Evolutionary conservation across 2,797 vertebrate species (phyloP), one percentile per base, ranked within the genome.

Genomic region (Micropoecilia bifurca): DNA sequence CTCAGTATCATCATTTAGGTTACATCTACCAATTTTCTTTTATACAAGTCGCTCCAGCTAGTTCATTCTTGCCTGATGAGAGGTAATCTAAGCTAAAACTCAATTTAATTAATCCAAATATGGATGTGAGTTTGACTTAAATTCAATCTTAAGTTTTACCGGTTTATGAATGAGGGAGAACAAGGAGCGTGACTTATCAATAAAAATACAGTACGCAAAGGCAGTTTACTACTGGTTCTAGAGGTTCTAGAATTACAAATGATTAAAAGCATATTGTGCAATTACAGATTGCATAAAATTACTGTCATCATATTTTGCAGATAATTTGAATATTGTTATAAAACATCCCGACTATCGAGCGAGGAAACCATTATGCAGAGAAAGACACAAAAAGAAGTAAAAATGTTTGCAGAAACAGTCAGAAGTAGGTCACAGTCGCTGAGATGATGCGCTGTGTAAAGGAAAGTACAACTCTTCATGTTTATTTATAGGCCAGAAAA

Each of bases 401-500:
- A 53, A 39, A 50, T 39, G 20, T 50, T 25, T 25, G 47, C 33
- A 39, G n/a, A 53, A 73, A 33, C 10, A 16, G 10, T 72, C 28
- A 73, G 47, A 73, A 53, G 18, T 73, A 55, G 47, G 47, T 33
- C 47, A 39, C 9, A 50, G 5, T 53, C 10, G 12, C 33, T 13
- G 2, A 69, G 66, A 69, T 45, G 36, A n/a, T 69, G 39, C 12
- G 8, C 63, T 69, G 22, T 50, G 14, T 53, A 53, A 55, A n/a
- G 30, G 30, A 53, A 73, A 73, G 20, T 53, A 39, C 45, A 39
- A 25, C 36, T 68, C 16, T 68, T 39, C 20, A 25, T 41, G 20
- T 41, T 41, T 68, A 68, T 68, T 68, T 68, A 68, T 68, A 68
- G 63, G 36, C 63, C 18, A 41, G 36, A 69, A 69, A 69, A 69